Evolutionary conservation across 2,888 invertebrate genomes (phyloP), one percentile per base, ranked within the genome.

Genomic region (Ophioninae sp.): DNA sequence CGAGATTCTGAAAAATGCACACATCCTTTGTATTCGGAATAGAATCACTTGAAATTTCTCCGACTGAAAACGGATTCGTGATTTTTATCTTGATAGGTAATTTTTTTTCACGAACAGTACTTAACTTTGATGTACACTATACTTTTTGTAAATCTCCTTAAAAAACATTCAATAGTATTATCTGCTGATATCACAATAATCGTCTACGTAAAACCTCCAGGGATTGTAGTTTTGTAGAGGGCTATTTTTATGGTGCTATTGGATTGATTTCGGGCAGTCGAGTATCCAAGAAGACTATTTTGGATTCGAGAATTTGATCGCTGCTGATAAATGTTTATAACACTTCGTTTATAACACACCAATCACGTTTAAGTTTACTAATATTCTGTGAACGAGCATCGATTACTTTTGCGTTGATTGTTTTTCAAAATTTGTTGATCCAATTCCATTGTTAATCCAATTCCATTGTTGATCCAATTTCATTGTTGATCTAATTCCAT

Each of bases 401-500:
- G 51, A 23, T 39, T 79, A 63, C n/a, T 58, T 41, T 41, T 17
- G n/a, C 6, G 78, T 72, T 13, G 76, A 37, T 44, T 13, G 13
- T 22, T 56, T 13, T 63, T 30, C 56, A 30, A 3, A 30, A 30
- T 30, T 30, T 30, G 30, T 30, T 30, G 30, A 30, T 30, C 3
- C 30, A 30, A 30, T 1, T 30, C 30, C 30, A 30, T 30, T 30
- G 30, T 30, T 30, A 3, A 30, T 30, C 30, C 2, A 30, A 30
- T 3, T 3, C 30, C 1, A 30, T 30, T 30, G 3, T 30, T 30
- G 30, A 30, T 30, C 30, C 30, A 30, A 30, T 1, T 30, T 30
- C 1, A 30, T 30, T 30, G 3, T 30, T 30, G 30, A 30, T 30
- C 30, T n/a, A n/a, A n/a, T n/a, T n/a, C n/a, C 2, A 30, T 30